Conservation (phyloP, 2,888 invertebrate genomes). For the Allophyes oxyacanthae region DNA sequence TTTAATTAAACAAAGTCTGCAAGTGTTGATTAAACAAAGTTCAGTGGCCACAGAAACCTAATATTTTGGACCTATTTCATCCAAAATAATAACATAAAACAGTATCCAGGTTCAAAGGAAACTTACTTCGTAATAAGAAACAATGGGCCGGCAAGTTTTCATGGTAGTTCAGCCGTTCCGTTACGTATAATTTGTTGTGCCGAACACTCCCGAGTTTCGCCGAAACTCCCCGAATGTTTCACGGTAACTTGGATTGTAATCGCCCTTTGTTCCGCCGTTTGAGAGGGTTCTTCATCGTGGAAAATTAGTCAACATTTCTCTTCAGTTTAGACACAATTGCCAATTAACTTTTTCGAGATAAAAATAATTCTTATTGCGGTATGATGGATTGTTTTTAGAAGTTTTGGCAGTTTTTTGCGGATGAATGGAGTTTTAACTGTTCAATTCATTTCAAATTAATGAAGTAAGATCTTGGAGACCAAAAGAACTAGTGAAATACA, state of each 20-base stretch:
- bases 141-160: constrained; percentile 44
- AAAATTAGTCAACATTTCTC: constrained; percentile 58
- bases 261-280: constrained; percentile 54
- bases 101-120: constrained; percentile 49
- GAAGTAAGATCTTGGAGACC: constrained; percentile 3
- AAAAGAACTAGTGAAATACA: too few species aligned
- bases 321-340: constrained; percentile 52
- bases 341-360: constrained; percentile 54
- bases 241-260: constrained; percentile 53
- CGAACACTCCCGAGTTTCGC: constrained; percentile 29
- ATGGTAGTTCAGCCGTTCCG: constrained; percentile 28
- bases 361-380: constrained; percentile 41
- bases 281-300: constrained; percentile 53
- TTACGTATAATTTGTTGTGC: constrained; percentile 39
- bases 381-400: constrained; percentile 44
- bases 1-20: constrained; percentile 48
- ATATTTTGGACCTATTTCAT: constrained; percentile 39
- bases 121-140: constrained; percentile 32
- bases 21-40: constrained; percentile 44
- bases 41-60: constrained; percentile 30
- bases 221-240: constrained; percentile 37
- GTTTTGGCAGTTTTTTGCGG: constrained; percentile 11
- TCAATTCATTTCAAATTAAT: constrained; percentile 10
- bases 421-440: constrained; percentile 26
- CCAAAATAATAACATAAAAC: constrained; percentile 46